Percentiles rank a stretch among this genome's conserved stretches.
Conservation (phyloP, 1,140 invertebrate species). For the Micrasema minimum region DNA sequence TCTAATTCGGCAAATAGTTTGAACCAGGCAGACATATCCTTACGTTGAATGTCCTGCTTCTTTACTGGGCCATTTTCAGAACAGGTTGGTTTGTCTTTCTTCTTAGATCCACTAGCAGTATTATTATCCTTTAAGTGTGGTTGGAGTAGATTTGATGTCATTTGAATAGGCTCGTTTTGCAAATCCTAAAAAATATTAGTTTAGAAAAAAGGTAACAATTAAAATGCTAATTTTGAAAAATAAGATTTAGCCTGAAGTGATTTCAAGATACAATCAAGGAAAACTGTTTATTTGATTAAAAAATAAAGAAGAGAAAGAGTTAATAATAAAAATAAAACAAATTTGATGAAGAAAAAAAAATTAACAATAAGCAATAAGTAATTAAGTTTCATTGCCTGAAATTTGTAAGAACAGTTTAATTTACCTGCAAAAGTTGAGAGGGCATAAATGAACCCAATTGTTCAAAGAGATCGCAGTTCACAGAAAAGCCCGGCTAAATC, state of each 20-base stretch:
- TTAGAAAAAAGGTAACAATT: too few species aligned
- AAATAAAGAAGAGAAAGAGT: too few species aligned
- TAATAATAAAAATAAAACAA: too few species aligned
- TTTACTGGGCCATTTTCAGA: conserved; percentile 45
- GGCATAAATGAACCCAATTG: conserved; percentile 63
- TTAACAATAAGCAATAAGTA: too few species aligned
- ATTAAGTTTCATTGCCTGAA: too few species aligned
- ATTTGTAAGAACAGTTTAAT: not conserved
- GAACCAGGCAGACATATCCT: conserved; percentile 78
- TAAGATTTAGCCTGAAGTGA: too few species aligned
- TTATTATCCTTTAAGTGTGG: conserved; percentile 3
- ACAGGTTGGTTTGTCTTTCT: conserved; percentile 1
- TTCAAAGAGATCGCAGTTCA: conserved; percentile 58
- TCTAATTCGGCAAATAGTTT: conserved; percentile 94
- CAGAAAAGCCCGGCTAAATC: conserved; percentile 61
- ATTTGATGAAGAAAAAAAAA: too few species aligned
- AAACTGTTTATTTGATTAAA: too few species aligned
- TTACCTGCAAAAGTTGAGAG: conserved; percentile 63
- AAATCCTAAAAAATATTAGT: conserved; percentile 22
- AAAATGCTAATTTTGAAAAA: too few species aligned
- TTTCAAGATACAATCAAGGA: too few species aligned
- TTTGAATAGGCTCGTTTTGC: conserved; percentile 1
- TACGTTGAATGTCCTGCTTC: conserved; percentile 56
- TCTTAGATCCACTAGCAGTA: conserved; percentile 20
- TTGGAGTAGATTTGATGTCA: not conserved